Evolutionary conservation across 2,113 vertebrate species (phyloP).

Genomic region (Camelus bactrianus): DNA sequence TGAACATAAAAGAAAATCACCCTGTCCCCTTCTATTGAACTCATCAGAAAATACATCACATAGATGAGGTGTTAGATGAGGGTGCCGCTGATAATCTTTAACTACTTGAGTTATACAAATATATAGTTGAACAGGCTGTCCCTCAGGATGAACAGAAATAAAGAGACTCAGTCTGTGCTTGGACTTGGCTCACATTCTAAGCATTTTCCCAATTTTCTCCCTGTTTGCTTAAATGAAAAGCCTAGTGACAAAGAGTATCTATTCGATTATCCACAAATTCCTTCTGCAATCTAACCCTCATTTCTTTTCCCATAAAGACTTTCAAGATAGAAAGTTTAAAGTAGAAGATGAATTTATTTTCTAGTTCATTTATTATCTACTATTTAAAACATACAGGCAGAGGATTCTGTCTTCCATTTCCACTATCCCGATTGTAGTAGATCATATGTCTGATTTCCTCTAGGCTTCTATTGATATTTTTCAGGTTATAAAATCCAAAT

Average conservation of each 20-base stretch:
- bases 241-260: background rate
- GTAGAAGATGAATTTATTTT: background rate
- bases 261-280: background rate
- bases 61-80: background rate
- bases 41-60: background rate
- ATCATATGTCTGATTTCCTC: background rate
- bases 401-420: background rate
- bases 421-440: background rate
- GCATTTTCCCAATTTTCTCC: background rate
- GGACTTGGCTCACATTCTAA: background rate
- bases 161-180: background rate
- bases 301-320: background rate
- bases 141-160: background rate
- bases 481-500: background rate
- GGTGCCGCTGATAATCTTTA: background rate
- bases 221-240: constrained; percentile 1
- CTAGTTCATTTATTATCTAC: background rate
- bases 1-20: background rate
- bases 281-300: background rate
- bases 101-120: background rate
- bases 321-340: background rate
- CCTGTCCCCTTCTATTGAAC: background rate
- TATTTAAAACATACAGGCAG: background rate
- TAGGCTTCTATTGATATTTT: background rate
- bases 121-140: background rate